Evolutionary conservation across 1,140 invertebrate species (phyloP).

Genomic region (Mesaphorura yosii): DNA sequence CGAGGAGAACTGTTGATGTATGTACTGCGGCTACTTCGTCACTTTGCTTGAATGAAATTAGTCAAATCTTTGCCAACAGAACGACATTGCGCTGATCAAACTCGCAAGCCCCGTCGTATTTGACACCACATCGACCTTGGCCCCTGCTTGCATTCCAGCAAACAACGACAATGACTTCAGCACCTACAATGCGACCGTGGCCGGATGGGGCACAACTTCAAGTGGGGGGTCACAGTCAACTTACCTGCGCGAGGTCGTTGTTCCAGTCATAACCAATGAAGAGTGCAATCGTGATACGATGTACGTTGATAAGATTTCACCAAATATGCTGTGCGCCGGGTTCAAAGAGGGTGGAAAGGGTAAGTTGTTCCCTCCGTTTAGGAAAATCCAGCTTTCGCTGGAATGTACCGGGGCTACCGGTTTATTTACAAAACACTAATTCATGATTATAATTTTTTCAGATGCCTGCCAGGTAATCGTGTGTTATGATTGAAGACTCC

Average conservation of each 20-base stretch:
- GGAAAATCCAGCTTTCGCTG: no score
- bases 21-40: no score
- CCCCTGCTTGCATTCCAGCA: constrained; percentile 21
- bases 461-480: no score
- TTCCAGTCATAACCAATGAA: constrained; percentile 31
- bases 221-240: constrained; percentile 31
- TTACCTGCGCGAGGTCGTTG: constrained; percentile 28
- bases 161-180: constrained; percentile 18
- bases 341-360: constrained; percentile 58
- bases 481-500: no score
- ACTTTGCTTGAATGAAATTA: no score
- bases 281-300: constrained; percentile 28
- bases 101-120: constrained; percentile 12
- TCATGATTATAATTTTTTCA: no score
- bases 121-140: background rate
- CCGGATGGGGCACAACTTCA: constrained; percentile 50
- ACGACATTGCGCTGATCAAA: constrained; percentile 7
- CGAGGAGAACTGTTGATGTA: constrained; percentile 18
- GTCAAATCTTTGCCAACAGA: no score
- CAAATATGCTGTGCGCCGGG: constrained; percentile 58
- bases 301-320: constrained; percentile 24
- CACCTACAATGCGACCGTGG: constrained; percentile 12
- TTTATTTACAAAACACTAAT: no score
- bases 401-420: no score
- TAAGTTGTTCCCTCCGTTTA: constrained; percentile 74